These are phyloP conservation scores for Zootoca vivipara DNA, from an alignment of 2,113 vertebrate species.

Conservation along the genomic window DNA sequence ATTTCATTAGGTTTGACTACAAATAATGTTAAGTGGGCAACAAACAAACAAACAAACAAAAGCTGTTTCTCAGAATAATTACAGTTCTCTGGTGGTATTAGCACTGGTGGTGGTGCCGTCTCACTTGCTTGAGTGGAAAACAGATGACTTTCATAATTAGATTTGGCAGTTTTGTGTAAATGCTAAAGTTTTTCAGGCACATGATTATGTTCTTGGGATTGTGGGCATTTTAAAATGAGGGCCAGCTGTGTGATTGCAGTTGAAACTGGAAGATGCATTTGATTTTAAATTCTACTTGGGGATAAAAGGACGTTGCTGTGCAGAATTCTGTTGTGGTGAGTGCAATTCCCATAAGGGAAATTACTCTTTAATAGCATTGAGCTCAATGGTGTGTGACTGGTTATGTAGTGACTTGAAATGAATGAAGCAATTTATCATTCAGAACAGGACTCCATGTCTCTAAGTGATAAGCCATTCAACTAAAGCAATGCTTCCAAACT, in stretches of 20 bases:
- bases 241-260: slow-evolving; percentile 27
- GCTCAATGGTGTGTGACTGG: slow-evolving; percentile 67
- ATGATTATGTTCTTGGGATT: slow-evolving; percentile 33
- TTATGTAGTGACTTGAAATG: slow-evolving; percentile 68
- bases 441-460: slow-evolving; percentile 62
- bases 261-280: slow-evolving; percentile 45
- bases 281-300: slow-evolving; percentile 62
- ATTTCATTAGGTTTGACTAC: slow-evolving; percentile 37
- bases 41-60: background rate
- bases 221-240: slow-evolving; percentile 47
- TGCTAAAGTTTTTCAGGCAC: slow-evolving; percentile 8
- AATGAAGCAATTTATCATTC: slow-evolving; percentile 69
- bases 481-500: slow-evolving; percentile 37
- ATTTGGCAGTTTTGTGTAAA: background rate
- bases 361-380: slow-evolving; percentile 71
- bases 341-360: slow-evolving; percentile 70
- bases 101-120: background rate
- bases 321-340: slow-evolving; percentile 40
- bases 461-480: slow-evolving; percentile 57
- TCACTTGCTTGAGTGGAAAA: slow-evolving; percentile 13
- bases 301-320: slow-evolving; percentile 49
- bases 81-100: slow-evolving; percentile 15
- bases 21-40: slow-evolving; percentile 36
- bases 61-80: slow-evolving; percentile 18
- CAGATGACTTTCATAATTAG: background rate